Evolutionary conservation across 2,888 invertebrate species (phyloP), one percentile per base, ranked within the genome.

Genomic region (Sphaerophoria rueppellii): DNA sequence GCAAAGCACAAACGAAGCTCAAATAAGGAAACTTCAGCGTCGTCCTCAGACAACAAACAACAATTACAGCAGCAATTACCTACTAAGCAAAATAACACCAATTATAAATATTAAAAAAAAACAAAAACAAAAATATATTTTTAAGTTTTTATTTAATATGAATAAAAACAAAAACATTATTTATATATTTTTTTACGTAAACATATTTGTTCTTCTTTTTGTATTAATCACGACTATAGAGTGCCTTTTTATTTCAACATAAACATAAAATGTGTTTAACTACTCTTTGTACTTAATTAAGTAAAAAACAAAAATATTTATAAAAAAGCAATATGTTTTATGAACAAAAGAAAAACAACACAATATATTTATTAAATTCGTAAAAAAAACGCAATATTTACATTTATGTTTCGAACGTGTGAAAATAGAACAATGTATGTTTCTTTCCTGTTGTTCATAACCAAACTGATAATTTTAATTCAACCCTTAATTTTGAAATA

Each of bases 1-100:
- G 87, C 89, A 61, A 90, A 90, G 85, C 88, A 88, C 57, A 90
- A 90, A 86, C 90, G 89, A 52, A 73, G 61, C 79, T 73, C 76
- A 54, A 76, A 65, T 11, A 65, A 82, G 55, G 73, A 82, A 74
- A 61, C 77, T 11, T 40, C 43, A 43, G 55, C 86, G 83, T 54
- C 81, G 54, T 72, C 72, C 11, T 43, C 46, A 35, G 57, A 48
- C 24, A 77, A 85, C 6, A 9, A 43, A 9, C 65, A 69, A 67
- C 82, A 82, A 43, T 58, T 58, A 63, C 50, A 74, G 50, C 50
- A 74, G 48, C 70, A 40, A 57, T 52, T 67, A 50, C 58, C 61
- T 14, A 81, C 65, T 58, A 78, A 81, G 54, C 88, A 76, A 40
- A 82, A 79, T 52, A 86, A 86, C 75, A 86, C 88, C 70, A 89